Evolutionary conservation across 2,888 invertebrate species (phyloP), one percentile per base, ranked within the genome.

Genomic region (Plutella xylostella): DNA sequence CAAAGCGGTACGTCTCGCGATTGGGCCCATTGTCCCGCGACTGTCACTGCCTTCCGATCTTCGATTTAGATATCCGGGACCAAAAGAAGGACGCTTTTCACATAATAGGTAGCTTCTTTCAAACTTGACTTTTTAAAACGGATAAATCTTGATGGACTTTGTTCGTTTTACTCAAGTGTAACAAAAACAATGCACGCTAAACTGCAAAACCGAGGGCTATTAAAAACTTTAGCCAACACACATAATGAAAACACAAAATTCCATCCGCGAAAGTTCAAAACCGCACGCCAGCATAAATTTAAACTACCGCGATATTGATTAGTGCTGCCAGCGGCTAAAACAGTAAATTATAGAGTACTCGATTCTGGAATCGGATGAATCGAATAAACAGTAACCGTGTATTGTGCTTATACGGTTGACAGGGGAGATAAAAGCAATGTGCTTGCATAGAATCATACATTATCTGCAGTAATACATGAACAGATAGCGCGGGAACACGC

Each of bases 291-390:
- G 37, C 37, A 18, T 18, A 18, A 37, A 37, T 19, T 19, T 5
- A 37, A 20, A 11, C 5, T 11, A 25, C 37, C 17, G 6, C 18
- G 18, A 19, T 37, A 37, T 22, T 39, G 25, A 22, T 39, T 22
- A 25, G 39, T 39, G 39, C 25, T 22, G 39, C 39, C 30, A 39
- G 42, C 20, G 25, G 39, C 42, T 42, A 35, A 19, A 34, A 43
- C 40, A 11, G 37, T 44, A 42, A 47, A 44, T 44, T 41, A 47
- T 33, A 22, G 47, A 35, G 17, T 68, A 68, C 63, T 65, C 63
- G 64, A 62, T 61, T 57, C 58, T 59, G 62, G 25, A 59, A 63
- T 61, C 61, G 65, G 63, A 65, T 64, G 67, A 61, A 62, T 65
- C 64, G 67, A 60, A 58, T 64, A 57, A 43, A 21, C 35, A 28